phyloP scores from a whole-genome alignment of 2,797 vertebrate genomes.

The Danio albolineatus region DNA sequence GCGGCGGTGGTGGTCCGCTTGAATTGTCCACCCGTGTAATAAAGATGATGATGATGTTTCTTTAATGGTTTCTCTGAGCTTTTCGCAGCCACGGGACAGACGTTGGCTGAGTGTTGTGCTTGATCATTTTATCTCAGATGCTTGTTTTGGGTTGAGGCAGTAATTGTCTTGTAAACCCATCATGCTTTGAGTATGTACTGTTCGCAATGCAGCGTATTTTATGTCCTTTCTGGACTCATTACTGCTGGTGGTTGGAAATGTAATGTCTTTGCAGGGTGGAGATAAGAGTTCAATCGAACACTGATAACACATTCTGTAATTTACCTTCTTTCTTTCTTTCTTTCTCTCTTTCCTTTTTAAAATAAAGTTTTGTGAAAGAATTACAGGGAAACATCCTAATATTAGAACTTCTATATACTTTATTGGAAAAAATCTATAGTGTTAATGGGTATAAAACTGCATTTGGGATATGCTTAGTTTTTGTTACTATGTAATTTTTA shows the following conservation, averaged over 20 bases:
- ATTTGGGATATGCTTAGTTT: no score
- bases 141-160: neutral
- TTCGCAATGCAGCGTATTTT: slow-evolving; percentile 1
- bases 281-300: neutral
- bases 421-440: no score
- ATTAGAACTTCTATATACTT: no score
- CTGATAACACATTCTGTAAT: neutral
- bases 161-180: neutral
- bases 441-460: no score
- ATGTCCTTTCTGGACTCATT: slow-evolving; percentile 9
- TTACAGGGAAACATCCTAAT: no score
- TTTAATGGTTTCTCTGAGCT: slow-evolving; percentile 20
- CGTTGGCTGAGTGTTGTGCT: neutral
- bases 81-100: neutral
- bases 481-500: no score
- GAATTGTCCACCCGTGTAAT: neutral
- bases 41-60: neutral
- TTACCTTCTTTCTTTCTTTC: no score
- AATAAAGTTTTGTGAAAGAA: no score
- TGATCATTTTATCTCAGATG: slow-evolving; percentile 7
- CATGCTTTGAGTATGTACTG: neutral
- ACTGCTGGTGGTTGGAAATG: neutral
- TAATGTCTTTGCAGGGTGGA: neutral
- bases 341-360: no score
- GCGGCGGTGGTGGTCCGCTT: neutral